Percentiles rank a stretch among this genome's conserved stretches.
These are phyloP conservation scores for Haemorhous mexicanus DNA, from an alignment of 2,113 vertebrate genomes.

Conservation along the genomic window DNA sequence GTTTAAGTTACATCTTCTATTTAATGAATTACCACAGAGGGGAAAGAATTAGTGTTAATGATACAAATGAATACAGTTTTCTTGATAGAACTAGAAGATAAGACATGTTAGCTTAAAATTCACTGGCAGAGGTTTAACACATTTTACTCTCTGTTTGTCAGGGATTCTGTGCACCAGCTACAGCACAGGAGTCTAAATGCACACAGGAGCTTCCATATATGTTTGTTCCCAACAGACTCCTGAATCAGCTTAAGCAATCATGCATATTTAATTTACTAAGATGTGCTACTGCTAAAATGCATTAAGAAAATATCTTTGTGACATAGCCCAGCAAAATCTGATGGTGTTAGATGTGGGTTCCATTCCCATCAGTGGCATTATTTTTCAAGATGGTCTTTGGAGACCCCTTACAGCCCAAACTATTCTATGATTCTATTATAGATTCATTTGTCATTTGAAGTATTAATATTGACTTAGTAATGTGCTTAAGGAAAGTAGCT, in stretches of 20 bases:
- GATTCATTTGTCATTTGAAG: background rate
- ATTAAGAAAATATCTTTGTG: background rate
- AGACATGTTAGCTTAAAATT: background rate
- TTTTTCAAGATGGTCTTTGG: background rate
- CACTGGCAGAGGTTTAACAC: background rate
- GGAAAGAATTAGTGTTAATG: background rate
- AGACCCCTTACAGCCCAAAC: background rate
- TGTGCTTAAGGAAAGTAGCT: background rate
- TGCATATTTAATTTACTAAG: background rate
- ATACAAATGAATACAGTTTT: background rate
- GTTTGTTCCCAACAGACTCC: background rate
- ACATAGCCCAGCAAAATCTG: background rate
- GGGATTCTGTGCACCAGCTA: background rate
- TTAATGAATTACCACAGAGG: background rate
- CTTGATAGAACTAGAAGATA: background rate
- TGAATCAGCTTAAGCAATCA: background rate
- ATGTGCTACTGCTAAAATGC: background rate
- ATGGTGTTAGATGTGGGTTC: background rate
- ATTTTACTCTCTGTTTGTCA: background rate
- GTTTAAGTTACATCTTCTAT: background rate
- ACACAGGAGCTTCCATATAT: background rate
- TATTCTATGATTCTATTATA: background rate
- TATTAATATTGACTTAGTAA: background rate
- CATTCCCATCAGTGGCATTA: background rate
- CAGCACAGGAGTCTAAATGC: background rate